Evolutionary conservation across 2,888 invertebrate genomes (phyloP).

Genomic region (Andrena praecox): DNA sequence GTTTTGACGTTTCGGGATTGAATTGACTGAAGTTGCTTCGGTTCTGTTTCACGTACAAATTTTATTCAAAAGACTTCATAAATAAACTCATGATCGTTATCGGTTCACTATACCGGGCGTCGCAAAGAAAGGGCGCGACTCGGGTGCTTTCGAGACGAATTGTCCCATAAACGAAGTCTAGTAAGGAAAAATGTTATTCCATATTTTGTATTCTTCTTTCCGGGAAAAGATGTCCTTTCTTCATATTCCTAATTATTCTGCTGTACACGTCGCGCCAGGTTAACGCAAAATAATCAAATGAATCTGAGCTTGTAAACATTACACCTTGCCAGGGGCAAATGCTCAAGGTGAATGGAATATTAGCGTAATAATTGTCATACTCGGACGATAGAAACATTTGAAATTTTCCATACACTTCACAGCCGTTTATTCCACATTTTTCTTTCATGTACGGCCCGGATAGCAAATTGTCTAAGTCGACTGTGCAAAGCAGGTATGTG

Average conservation of each 20-base stretch:
- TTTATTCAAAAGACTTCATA: too few relatives aligned
- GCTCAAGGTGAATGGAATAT: constrained; percentile 41
- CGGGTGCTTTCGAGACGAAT: background rate
- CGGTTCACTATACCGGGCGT: too few relatives aligned
- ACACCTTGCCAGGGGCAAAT: background rate
- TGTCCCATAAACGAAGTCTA: background rate
- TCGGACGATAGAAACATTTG: background rate
- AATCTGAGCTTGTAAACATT: constrained; percentile 36
- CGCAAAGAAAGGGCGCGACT: too few relatives aligned
- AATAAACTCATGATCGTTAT: too few relatives aligned
- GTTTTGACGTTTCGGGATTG: constrained; percentile 16
- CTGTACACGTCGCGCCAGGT: background rate
- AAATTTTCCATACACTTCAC: background rate
- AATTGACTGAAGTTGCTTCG: constrained; percentile 36
- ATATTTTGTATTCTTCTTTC: background rate
- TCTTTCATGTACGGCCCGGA: constrained; percentile 14
- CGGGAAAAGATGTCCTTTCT: background rate
- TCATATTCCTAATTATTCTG: background rate
- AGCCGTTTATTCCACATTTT: too few relatives aligned
- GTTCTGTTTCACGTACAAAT: background rate
- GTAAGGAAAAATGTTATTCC: background rate
- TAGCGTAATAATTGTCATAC: constrained; percentile 4
- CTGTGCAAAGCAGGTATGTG: constrained; percentile 40
- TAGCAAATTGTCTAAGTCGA: background rate
- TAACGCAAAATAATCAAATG: constrained; percentile 6